Evolutionary conservation across 1,140 invertebrate species (phyloP).

Genomic region (Brachionus sp.): DNA sequence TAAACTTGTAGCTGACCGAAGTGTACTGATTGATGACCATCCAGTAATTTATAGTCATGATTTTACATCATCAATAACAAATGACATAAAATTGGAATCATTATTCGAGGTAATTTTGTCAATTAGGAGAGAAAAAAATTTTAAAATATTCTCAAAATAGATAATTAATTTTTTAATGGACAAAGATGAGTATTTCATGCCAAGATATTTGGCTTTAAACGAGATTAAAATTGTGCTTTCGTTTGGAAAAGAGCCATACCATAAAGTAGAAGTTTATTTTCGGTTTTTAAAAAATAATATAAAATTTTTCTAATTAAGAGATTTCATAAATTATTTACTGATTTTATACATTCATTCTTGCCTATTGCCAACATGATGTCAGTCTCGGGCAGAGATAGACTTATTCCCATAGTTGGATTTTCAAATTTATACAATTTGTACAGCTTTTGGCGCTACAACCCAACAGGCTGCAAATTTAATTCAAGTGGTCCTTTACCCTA

Average conservation of each 20-base stretch:
- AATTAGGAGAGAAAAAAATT: background rate
- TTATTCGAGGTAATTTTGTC: background rate
- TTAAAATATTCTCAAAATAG: background rate
- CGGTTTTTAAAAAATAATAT: background rate
- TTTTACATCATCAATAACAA: background rate
- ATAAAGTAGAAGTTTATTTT: background rate
- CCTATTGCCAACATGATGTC: slow-evolving; percentile 21
- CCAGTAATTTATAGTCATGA: background rate
- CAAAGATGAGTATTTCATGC: slow-evolving; percentile 25
- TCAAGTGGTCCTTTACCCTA: slow-evolving; percentile 35
- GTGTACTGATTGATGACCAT: background rate
- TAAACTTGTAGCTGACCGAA: background rate
- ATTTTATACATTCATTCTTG: slow-evolving; percentile 40
- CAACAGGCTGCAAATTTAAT: slow-evolving; percentile 27
- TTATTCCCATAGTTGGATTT: slow-evolving; percentile 39
- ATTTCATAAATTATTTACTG: slow-evolving; percentile 14
- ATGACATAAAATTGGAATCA: slow-evolving; percentile 26
- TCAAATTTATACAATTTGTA: slow-evolving; percentile 37
- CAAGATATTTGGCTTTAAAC: slow-evolving; percentile 40
- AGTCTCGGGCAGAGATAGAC: slow-evolving; percentile 24
- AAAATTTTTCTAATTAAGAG: background rate
- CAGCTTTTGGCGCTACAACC: slow-evolving; percentile 36
- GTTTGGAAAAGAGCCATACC: slow-evolving; percentile 35
- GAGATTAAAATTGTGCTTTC: slow-evolving; percentile 28
- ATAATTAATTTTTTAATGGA: slow-evolving; percentile 29